These are phyloP conservation scores for Vanessa tameamea DNA, from an alignment of 1,140 invertebrate species.

Conservation along the genomic window DNA sequence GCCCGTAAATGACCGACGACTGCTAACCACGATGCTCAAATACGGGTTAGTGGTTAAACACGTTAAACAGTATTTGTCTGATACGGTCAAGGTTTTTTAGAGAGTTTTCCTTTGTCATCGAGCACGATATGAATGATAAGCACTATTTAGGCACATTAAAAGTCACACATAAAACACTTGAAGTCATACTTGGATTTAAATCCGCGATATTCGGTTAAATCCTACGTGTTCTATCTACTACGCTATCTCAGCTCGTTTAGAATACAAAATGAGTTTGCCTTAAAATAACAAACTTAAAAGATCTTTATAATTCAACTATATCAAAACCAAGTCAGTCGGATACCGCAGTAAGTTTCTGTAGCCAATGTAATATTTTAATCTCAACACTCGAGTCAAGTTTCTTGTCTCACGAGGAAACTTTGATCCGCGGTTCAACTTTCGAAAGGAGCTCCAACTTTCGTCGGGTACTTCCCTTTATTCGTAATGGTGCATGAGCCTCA, in stretches of 20 bases:
- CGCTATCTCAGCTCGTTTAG: background rate
- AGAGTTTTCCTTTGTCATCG: too few species aligned
- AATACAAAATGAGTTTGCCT: background rate
- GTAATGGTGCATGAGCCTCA: slow-evolving; percentile 32
- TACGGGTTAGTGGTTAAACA: too few species aligned
- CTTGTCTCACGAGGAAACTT: slow-evolving; percentile 72
- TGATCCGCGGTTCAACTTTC: slow-evolving; percentile 71
- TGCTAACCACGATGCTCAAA: too few species aligned
- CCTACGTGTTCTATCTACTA: too few species aligned
- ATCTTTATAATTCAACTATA: slow-evolving; percentile 10
- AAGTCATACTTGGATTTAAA: too few species aligned
- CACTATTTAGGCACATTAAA: too few species aligned
- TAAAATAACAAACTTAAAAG: slow-evolving; percentile 10
- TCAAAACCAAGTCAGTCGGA: slow-evolving; percentile 45
- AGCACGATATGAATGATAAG: too few species aligned
- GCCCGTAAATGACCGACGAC: too few species aligned
- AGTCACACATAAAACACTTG: too few species aligned
- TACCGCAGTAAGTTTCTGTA: slow-evolving; percentile 61
- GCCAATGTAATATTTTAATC: slow-evolving; percentile 76
- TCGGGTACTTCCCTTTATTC: slow-evolving; percentile 31
- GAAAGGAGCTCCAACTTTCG: slow-evolving; percentile 51
- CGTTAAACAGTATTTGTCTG: too few species aligned
- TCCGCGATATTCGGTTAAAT: too few species aligned
- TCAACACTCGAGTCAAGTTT: slow-evolving; percentile 73
- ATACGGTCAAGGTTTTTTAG: too few species aligned